Evolutionary conservation across 2,888 invertebrate genomes (phyloP).

Genomic region (Laspeyria flexula): DNA sequence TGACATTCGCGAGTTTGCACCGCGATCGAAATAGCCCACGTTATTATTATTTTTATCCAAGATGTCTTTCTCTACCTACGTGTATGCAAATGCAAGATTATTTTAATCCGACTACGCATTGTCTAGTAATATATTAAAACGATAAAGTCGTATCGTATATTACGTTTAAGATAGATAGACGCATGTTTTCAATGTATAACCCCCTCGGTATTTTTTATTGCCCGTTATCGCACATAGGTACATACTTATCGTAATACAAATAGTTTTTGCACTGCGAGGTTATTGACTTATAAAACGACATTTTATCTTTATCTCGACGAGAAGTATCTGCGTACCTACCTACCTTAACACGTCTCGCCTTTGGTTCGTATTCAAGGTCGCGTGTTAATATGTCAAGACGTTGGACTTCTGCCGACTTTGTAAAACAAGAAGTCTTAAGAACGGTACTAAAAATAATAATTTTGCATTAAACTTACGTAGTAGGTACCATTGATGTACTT

Average conservation of each 20-base stretch:
- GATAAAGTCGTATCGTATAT: neutral
- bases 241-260: conserved; percentile 22
- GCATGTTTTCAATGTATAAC: conserved; percentile 8
- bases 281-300: conserved; percentile 26
- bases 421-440: conserved; percentile 16
- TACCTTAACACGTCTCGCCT: conserved; percentile 5
- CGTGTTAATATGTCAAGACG: conserved; percentile 24
- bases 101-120: conserved; percentile 2
- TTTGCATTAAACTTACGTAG: conserved; percentile 3
- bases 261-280: conserved; percentile 22
- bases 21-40: conserved; percentile 63
- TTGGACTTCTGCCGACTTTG: conserved; percentile 35
- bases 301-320: conserved; percentile 10
- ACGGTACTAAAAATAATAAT: conserved; percentile 17
- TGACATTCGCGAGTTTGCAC: conserved; percentile 71
- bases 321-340: conserved; percentile 5
- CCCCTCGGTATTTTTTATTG: conserved; percentile 17
- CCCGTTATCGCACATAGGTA: conserved; percentile 23
- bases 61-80: too few species aligned
- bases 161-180: neutral
- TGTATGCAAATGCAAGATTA: conserved; percentile 20
- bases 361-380: conserved; percentile 25
- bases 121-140: neutral
- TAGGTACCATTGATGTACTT: conserved; percentile 7
- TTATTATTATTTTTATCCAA: too few species aligned